Base-by-base conservation (phyloP, 2,888 invertebrate genomes). In the Neocrepidodera transversa region DNA sequence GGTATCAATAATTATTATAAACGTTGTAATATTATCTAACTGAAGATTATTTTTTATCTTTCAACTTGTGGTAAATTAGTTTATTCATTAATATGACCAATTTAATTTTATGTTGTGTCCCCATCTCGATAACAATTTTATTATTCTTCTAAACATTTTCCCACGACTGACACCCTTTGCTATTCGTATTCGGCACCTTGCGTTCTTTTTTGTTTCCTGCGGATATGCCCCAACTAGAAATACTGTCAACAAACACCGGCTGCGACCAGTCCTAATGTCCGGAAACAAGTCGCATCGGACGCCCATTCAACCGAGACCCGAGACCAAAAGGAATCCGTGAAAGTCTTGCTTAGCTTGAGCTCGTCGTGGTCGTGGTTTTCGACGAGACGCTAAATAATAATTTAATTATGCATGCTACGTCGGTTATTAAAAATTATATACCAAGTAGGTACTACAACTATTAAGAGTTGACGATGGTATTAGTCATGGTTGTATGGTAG, bases 401-500 rank as follows among this genome's bases (percentile, higher is more conserved):
- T n/a, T n/a, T n/a, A n/a, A n/a, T n/a, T n/a, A n/a, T n/a, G n/a
- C n/a, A n/a, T n/a, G n/a, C 36, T 13, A 14, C 23, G 26, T n/a
- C 23, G 17, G 18, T 43, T 11, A 14, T 45, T 45, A 26, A 13
- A n/a, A n/a, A n/a, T n/a, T n/a, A 16, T 45, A 45, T 45, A 26
- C 16, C 23, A 14, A 45, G 23, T 20, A 26, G 28, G 11, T 45
- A 26, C 26, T 5, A 23, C 3, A 23, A 26, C 23, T 45, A 26
- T 45, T 45, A 45, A 45, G 11, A 1, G 36, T 14, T 38, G 36
- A 6, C 26, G 45, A 18, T 45, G 10, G 45, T 45, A 23, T 45
- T 45, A 45, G 45, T 45, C 45, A 45, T 26, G 7, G 26, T 28
- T 26, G 26, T 28, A 45, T 38, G 36, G 36, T 28, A 28, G 5